Evolutionary conservation across 2,113 vertebrate species (phyloP).

Genomic region (Clarias gariepinus): DNA sequence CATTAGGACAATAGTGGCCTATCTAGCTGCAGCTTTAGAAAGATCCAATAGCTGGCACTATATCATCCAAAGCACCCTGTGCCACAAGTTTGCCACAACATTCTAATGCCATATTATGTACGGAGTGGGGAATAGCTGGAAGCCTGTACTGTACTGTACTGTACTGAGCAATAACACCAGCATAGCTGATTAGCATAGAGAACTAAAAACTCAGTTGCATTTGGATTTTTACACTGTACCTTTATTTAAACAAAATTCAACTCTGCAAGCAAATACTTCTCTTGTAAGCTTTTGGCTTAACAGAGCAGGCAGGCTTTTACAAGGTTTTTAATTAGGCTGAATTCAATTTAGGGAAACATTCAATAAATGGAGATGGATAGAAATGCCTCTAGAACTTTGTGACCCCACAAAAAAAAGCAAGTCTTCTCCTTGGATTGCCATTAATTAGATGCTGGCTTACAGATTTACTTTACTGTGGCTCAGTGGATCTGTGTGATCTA

Average conservation of each 20-base stretch:
- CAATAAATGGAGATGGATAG: slow-evolving; percentile 34
- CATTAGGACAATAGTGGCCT: no score
- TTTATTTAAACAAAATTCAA: slow-evolving; percentile 9
- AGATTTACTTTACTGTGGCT: slow-evolving; percentile 29
- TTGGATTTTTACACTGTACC: background rate
- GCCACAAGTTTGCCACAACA: no score
- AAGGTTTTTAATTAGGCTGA: background rate
- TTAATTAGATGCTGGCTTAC: slow-evolving; percentile 35
- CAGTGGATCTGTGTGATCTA: slow-evolving; percentile 21
- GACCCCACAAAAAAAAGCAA: slow-evolving; percentile 12
- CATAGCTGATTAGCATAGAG: no score
- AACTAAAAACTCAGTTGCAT: no score
- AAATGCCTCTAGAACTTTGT: slow-evolving; percentile 13
- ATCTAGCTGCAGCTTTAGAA: no score
- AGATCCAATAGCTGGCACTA: no score
- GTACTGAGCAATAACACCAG: no score
- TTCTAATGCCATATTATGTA: no score
- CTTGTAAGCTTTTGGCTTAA: background rate
- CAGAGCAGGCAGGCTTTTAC: slow-evolving; percentile 19
- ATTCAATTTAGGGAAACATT: slow-evolving; percentile 38
- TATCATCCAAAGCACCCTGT: no score
- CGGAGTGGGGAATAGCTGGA: no score
- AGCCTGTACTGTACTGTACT: no score
- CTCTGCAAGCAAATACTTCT: slow-evolving; percentile 4
- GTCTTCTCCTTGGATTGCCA: slow-evolving; percentile 1